Percentiles rank a stretch among this genome's conserved stretches.
phyloP scores from a whole-genome alignment of 2,888 invertebrate species.

The Epirrhoe tristata region DNA sequence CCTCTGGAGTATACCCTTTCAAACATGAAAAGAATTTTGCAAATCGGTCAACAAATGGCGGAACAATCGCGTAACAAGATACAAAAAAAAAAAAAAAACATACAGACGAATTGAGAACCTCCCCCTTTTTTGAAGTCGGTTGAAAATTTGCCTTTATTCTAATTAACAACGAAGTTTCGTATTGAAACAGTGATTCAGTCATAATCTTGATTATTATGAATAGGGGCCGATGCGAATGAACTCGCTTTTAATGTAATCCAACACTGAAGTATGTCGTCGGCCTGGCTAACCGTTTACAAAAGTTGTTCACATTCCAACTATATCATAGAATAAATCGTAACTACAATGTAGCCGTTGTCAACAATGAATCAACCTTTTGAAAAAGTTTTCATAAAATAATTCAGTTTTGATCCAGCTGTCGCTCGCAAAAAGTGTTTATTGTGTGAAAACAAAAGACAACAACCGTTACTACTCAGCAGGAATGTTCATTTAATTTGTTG shows the following conservation, averaged over 20 bases:
- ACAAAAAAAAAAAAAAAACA: no score
- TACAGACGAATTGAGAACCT: no score
- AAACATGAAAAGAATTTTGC: no score
- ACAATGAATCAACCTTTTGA: constrained; percentile 23
- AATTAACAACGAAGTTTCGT: constrained; percentile 53
- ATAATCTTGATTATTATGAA: constrained; percentile 76
- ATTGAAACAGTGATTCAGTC: constrained; percentile 72
- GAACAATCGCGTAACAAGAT: no score
- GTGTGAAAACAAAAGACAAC: constrained; percentile 27
- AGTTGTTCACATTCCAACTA: constrained; percentile 58
- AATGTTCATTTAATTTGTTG: constrained; percentile 35
- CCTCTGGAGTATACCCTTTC: no score
- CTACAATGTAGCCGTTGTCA: constrained; percentile 20
- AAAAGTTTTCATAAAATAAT: constrained; percentile 25
- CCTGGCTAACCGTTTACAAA: constrained; percentile 79
- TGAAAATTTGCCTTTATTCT: no score
- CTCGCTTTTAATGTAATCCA: constrained; percentile 78
- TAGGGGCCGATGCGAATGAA: constrained; percentile 80
- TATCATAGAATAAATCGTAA: constrained; percentile 46
- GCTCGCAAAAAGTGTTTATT: constrained; percentile 19
- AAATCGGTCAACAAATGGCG: no score
- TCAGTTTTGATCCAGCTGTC: constrained; percentile 36
- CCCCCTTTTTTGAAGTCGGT: no score
- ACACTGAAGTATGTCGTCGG: constrained; percentile 77
- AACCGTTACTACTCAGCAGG: constrained; percentile 20